Percentiles rank a stretch among this genome's conserved stretches.
Conservation (phyloP, 2,888 invertebrate species). For the Ligdia adustata region DNA sequence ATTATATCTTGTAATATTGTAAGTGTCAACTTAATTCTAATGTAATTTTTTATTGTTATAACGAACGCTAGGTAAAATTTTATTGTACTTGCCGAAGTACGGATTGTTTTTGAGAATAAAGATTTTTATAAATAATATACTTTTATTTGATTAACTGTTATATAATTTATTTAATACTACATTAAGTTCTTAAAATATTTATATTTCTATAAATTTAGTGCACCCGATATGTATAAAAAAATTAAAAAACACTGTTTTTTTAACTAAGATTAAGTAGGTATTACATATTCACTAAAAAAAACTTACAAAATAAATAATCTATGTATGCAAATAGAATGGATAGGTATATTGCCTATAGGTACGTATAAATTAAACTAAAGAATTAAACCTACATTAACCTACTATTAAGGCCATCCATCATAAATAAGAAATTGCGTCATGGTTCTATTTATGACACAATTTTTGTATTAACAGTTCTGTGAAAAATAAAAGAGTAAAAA, state of each 20-base stretch:
- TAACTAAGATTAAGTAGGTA: too few species aligned
- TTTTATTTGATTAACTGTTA: constrained; percentile 24
- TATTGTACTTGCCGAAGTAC: constrained; percentile 68
- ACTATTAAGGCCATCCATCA: constrained; percentile 20
- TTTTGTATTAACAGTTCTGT: constrained; percentile 40
- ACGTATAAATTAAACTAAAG: too few species aligned
- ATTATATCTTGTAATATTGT: constrained; percentile 34
- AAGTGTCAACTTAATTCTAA: constrained; percentile 41
- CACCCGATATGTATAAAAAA: too few species aligned
- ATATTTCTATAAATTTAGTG: too few species aligned
- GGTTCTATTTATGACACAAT: constrained; percentile 41
- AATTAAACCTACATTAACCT: constrained; percentile 1
- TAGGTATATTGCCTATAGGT: too few species aligned
- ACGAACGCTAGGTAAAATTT: constrained; percentile 64
- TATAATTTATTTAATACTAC: too few species aligned
- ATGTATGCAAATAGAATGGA: too few species aligned
- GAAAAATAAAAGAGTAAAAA: constrained; percentile 38
- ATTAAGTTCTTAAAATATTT: too few species aligned
- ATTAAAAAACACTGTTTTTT: too few species aligned
- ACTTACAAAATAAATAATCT: too few species aligned
- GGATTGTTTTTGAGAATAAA: constrained; percentile 68
- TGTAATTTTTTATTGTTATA: constrained; percentile 68
- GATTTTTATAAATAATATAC: too few species aligned
- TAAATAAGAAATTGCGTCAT: constrained; percentile 37
- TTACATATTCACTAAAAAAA: too few species aligned